A percentile compares a stretch with the other conserved stretches of the same genome.
These are phyloP conservation scores for Hepsetus odoe DNA, from an alignment of 2,113 vertebrate species.

Conservation along the genomic window DNA sequence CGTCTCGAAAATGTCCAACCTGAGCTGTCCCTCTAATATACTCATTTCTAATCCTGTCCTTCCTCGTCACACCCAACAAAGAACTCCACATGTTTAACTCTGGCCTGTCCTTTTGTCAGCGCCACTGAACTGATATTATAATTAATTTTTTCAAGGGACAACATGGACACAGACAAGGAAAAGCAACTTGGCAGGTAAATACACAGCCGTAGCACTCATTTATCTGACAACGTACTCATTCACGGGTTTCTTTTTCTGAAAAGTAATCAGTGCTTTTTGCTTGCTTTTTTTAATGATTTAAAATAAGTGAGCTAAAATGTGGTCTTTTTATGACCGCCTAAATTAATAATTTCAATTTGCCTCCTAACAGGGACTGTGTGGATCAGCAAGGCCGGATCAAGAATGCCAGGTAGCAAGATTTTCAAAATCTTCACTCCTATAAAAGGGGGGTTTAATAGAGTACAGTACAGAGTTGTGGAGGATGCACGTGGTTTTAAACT, in stretches of 20 bases:
- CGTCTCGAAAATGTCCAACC: no score
- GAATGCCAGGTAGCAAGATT: conserved; percentile 90
- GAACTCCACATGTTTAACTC: background rate
- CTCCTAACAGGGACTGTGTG: conserved; percentile 78
- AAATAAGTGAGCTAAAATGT: background rate
- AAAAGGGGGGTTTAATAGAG: background rate
- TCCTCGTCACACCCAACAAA: background rate
- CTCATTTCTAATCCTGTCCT: no score
- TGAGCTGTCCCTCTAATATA: no score
- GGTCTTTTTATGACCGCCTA: no score
- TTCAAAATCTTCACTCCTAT: background rate
- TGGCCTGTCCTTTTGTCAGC: no score
- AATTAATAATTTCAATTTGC: background rate
- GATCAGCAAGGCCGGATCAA: conserved; percentile 96
- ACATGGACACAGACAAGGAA: conserved; percentile 97
- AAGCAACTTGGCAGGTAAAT: conserved; percentile 89
- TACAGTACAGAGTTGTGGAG: background rate
- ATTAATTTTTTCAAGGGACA: conserved; percentile 73
- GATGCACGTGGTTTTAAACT: background rate
- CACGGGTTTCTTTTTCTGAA: background rate
- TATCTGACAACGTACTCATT: no score
- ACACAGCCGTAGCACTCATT: background rate
- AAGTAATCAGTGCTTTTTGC: background rate
- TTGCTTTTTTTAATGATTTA: background rate
- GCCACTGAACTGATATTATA: conserved; percentile 9